Conservation (phyloP, 2,888 invertebrate species). For the Antitype chi region DNA sequence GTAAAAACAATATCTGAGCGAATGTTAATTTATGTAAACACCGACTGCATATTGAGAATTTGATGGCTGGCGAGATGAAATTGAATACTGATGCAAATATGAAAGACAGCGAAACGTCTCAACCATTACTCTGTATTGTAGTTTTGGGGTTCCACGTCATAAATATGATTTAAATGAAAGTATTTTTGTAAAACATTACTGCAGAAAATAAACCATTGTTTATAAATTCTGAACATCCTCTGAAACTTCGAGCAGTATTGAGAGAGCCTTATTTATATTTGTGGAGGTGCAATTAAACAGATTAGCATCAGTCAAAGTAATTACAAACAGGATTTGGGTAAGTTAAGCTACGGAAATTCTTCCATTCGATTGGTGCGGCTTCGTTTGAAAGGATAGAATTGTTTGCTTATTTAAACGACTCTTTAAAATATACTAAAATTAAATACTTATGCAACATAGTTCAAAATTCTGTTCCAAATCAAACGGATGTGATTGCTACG, state of each 20-base stretch:
- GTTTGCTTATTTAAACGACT: slow-evolving; percentile 28
- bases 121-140: not conserved
- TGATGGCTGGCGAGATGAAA: slow-evolving; percentile 10
- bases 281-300: slow-evolving; percentile 50
- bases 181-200: no score
- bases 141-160: not conserved
- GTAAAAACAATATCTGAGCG: slow-evolving; percentile 24
- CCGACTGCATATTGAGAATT: slow-evolving; percentile 24
- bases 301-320: slow-evolving; percentile 54
- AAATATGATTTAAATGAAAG: no score
- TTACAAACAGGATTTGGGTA: slow-evolving; percentile 52
- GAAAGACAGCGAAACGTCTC: not conserved
- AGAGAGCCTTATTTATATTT: slow-evolving; percentile 48
- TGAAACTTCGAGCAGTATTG: slow-evolving; percentile 35
- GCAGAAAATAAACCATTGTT: slow-evolving; percentile 11
- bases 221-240: slow-evolving; percentile 14
- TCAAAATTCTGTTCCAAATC: not conserved
- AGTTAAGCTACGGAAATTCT: slow-evolving; percentile 50
- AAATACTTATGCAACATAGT: not conserved
- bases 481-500: slow-evolving; percentile 17
- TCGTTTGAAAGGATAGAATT: slow-evolving; percentile 18
- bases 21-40: slow-evolving; percentile 32
- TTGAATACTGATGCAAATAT: slow-evolving; percentile 15
- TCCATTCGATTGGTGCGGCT: slow-evolving; percentile 48
- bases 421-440: not conserved